These are phyloP conservation scores for Anneissia japonica DNA, from an alignment of 35 echinoderm and acorn worm species.

Conservation along the genomic window DNA sequence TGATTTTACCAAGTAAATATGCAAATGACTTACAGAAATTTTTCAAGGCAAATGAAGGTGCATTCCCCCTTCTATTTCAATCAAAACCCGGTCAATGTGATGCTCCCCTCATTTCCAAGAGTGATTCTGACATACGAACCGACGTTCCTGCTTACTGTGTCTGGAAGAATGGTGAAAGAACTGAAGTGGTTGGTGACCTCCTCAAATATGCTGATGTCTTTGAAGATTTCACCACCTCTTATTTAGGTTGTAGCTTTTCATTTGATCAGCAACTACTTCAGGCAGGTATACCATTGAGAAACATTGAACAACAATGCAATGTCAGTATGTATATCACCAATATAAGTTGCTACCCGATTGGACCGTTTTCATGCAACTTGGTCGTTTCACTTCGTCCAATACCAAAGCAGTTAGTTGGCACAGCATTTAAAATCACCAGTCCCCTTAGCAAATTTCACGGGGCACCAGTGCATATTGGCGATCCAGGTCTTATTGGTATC, in stretches of 20 bases:
- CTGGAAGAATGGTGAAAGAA: slow-evolving; percentile 35
- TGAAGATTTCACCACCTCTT: slow-evolving; percentile 58
- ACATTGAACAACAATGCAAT: slow-evolving; percentile 61
- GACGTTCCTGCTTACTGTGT: slow-evolving; percentile 65
- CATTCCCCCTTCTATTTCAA: slow-evolving; percentile 28
- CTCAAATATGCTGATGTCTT: slow-evolving; percentile 43
- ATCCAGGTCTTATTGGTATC: slow-evolving; percentile 68
- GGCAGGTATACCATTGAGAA: slow-evolving; percentile 65
- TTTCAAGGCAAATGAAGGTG: slow-evolving; percentile 28
- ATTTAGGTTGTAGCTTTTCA: slow-evolving; percentile 81
- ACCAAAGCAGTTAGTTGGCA: slow-evolving; percentile 47
- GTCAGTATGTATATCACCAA: slow-evolving; percentile 65
- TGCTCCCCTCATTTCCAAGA: slow-evolving; percentile 8
- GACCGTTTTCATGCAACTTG: slow-evolving; percentile 42
- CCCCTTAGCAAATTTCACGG: slow-evolving; percentile 39
- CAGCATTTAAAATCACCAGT: slow-evolving; percentile 28
- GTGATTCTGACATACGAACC: slow-evolving; percentile 32
- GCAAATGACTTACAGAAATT: slow-evolving; percentile 32
- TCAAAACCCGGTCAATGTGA: slow-evolving; percentile 39
- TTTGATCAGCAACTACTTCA: slow-evolving; percentile 60
- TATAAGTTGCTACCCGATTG: slow-evolving; percentile 47
- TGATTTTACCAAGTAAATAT: slow-evolving; percentile 10
- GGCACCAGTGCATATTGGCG: neutral
- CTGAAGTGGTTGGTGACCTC: slow-evolving; percentile 31
- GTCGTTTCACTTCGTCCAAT: slow-evolving; percentile 74